phyloP scores from a whole-genome alignment of 2,888 invertebrate species.

The Cheilosia grossa region DNA sequence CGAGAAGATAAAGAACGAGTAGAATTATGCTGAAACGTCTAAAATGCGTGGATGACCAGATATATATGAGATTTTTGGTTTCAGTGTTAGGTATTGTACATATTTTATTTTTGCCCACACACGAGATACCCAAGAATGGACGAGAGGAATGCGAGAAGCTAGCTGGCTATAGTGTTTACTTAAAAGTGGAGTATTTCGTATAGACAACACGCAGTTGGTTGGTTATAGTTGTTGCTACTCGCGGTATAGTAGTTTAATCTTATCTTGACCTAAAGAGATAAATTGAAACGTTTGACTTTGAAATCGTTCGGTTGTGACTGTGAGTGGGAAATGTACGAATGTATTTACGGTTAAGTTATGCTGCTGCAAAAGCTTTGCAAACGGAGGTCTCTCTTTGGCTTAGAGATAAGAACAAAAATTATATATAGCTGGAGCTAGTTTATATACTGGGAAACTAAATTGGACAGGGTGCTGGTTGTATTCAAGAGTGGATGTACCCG shows the following conservation, averaged over 20 bases:
- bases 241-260: constrained; percentile 48
- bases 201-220: neutral
- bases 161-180: constrained; percentile 9
- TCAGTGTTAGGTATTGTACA: neutral
- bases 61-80: constrained; percentile 29
- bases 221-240: neutral
- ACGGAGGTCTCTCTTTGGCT: neutral
- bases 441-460: too few species aligned
- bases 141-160: neutral
- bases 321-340: neutral
- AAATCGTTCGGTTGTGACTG: constrained; percentile 12
- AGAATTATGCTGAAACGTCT: neutral
- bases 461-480: too few species aligned
- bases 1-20: constrained; percentile 14
- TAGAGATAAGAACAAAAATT: neutral
- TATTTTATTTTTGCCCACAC: neutral
- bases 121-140: too few species aligned
- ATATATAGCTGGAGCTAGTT: neutral
- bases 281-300: constrained; percentile 57
- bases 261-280: constrained; percentile 68
- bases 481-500: too few species aligned
- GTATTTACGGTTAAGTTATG: neutral
- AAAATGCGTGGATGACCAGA: neutral
- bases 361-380: neutral
- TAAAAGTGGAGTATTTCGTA: constrained; percentile 24